Evolutionary conservation across 2,113 vertebrate species (phyloP), one percentile per base, ranked within the genome.

Genomic region (Alligator sinensis): DNA sequence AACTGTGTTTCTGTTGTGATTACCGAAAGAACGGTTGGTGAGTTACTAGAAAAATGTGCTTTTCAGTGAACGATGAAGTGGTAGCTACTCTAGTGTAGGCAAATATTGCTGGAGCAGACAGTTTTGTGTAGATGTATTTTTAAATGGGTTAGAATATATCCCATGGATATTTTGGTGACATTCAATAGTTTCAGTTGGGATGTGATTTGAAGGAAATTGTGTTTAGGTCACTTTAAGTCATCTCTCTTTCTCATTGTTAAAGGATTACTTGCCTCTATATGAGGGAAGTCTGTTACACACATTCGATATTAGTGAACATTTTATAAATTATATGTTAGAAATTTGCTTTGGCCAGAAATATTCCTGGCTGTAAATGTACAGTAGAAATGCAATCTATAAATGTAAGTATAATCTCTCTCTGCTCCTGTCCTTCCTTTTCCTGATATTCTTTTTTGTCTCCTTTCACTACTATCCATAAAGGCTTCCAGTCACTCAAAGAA

Each of bases 281-380:
- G 27, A 75, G 9, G 5, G 72, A 38, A 21, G 4, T n/a, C 17
- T 19, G 38, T 62, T 86, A 1, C 34, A 1, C 68, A 25, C 58
- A 54, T 57, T 72, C 34, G 18, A 19, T 68, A 24, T 84, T 4
- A 4, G 27, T 83, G 80, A 86, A 74, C 30, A 34, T 90, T 47
- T 61, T 95, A 54, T 57, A 85, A 55, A 87, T 80, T 55, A 61
- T 15, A 5, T 61, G n/a, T 82, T 93, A 61, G 21, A 70, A 58
- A 64, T 72, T 91, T 85, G 4, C 62, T 75, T 2, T 82, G 22
- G 12, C 8, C 81, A 12, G 34, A 60, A 6, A 15, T 5, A 11
- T 86, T 83, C 54, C 87, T 1, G 0, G 0, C 24, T 81, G 0
- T 76, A 89, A 78, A 19, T 0, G 3, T 68, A 5, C 59, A 4